Base-by-base conservation (phyloP, 1,140 invertebrate genomes). In the Drosophila malerkotliana region DNA sequence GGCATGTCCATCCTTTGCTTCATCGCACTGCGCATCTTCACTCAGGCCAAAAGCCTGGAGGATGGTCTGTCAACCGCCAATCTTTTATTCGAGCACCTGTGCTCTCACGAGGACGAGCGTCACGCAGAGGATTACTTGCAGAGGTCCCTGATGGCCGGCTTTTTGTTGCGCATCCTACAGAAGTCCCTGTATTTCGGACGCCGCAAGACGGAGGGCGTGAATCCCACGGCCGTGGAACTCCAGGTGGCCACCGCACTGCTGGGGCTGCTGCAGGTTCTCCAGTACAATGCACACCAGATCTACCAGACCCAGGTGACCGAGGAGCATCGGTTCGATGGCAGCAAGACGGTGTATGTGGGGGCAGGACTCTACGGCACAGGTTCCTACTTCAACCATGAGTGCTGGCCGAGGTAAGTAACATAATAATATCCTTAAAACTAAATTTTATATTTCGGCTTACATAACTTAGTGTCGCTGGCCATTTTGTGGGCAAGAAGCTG, bases 211-310 rank as follows among this genome's bases (percentile, higher is more conserved):
- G 91, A 92, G 34, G 81, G 59, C 39, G 72, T 91, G 6, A 91
- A 90, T 90, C 93, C 90, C 14, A 92, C 90, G 0, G 92, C 93
- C 88, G 93, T 93, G 3, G 94, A 95, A 82, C 89, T 93, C 21
- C 91, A 92, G 41, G 93, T 96, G 21, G 94, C 92, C 8, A 93
- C 94, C 12, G 91, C 97, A 14, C 90, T 98, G 14, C 91, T 97
- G 1, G 93, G 94, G 34, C 94, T 97, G 80, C 93, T 98, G 2
- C 96, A 97, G 92, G 93, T 97, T 49, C 91, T 98, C 2, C 97
- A 97, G 74, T 98, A 97, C 92, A 98, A 98, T 92, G 97, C 97
- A 1, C 97, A 98, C 90, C 97, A 98, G 92, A 94, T 98, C n/a
- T 96, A 95, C 63, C 96, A 98, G 84, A 95, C 96, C 0, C 79